Conservation (phyloP, 2,113 vertebrate genomes). For the Gorsachius goisagi region DNA sequence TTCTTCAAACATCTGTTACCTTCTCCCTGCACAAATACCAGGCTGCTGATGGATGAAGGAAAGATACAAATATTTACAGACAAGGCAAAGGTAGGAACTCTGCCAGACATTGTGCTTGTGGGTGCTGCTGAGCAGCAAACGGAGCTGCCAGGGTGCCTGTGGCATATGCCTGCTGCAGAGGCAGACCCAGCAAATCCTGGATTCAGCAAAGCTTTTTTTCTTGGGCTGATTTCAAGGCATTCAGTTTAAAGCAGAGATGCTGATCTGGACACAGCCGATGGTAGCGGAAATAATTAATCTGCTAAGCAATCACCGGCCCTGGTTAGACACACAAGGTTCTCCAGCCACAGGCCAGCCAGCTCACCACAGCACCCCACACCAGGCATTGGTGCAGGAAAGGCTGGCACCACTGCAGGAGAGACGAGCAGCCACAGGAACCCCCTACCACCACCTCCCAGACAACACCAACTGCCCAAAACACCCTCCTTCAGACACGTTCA, state of each 20-base stretch:
- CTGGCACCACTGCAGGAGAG: background rate
- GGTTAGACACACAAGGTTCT: background rate
- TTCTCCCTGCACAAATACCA: slow-evolving; percentile 30
- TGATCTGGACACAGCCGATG: background rate
- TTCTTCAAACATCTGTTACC: background rate
- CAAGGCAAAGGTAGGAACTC: background rate
- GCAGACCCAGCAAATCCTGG: background rate
- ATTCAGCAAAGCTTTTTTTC: background rate
- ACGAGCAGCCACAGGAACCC: background rate
- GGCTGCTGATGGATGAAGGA: background rate
- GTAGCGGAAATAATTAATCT: background rate
- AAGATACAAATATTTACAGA: slow-evolving; percentile 64
- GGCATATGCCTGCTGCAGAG: background rate
- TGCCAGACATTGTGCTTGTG: background rate
- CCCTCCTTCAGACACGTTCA: background rate
- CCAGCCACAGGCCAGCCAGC: background rate
- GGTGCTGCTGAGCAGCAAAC: background rate
- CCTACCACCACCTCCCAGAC: background rate
- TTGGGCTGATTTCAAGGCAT: background rate
- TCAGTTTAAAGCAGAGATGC: background rate
- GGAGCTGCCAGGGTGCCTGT: background rate
- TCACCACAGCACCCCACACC: background rate
- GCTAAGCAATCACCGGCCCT: background rate
- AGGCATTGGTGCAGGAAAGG: background rate
- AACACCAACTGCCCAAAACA: background rate